Base-by-base conservation (phyloP, 2,888 invertebrate genomes). In the Drosophila hamatofila region DNA sequence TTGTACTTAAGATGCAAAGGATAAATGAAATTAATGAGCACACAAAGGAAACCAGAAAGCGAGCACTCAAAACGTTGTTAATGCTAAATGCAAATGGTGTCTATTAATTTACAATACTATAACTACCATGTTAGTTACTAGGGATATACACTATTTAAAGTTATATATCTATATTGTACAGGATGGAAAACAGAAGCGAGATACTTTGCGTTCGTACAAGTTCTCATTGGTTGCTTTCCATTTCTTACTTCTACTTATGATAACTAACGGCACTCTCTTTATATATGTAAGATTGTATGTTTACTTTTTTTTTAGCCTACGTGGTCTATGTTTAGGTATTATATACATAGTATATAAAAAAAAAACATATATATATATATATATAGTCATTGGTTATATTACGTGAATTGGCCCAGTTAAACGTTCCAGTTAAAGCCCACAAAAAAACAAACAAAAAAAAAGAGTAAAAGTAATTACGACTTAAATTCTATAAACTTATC, bases 61-160 rank as follows among this genome's bases (percentile, higher is more conserved):
- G 37, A 73, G 65, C 69, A 77, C 73, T 73, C 69, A 79, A 71
- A 75, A 77, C 62, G 80, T 86, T 87, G 87, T 81, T 78, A 87
- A 72, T 78, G 81, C 75, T 72, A 71, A 49, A 65, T 72, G 78
- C 72, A 87, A 82, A 84, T 69, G 88, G 85, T 86, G 85, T 86
- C 85, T 86, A 83, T 85, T 85, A 83, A 67, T 55, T 48, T 61
- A 78, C 61, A 72, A 60, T 79, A 52, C 51, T 68, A 69, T 35
- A 63, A 70, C 56, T 72, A 59, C 61, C 49, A 52, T 52, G 59
- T 37, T 75, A 75, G 64, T 58, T 63, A 61, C 35, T 67, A 67
- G 41, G 16, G 25, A 46, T n/a, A 66, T n/a, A 62, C 23, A 52
- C 55, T 23, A 55, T 23, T 58, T 44, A 55, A 27, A 56, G 44